Base-by-base conservation (phyloP, 1,140 invertebrate species). In the Cydia amplana region DNA sequence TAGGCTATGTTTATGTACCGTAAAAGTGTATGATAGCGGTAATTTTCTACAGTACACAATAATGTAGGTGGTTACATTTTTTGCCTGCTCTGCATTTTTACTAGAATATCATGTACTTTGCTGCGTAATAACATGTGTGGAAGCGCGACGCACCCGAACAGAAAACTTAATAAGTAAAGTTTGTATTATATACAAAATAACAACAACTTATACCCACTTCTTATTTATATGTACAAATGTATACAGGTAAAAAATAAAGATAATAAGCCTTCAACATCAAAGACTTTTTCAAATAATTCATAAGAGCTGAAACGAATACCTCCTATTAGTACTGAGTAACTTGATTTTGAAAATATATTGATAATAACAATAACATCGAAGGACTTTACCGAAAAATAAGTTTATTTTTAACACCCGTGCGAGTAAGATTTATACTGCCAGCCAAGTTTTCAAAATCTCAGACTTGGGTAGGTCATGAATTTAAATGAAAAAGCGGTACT, bases 1-100 rank as follows among this genome's bases (percentile, higher is more conserved):
- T 70, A 32, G 65, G 65, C 32, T 70, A 18, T 70, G 9, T 43
- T 40, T 70, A 70, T 70, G 36, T 18, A 70, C 32, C 32, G 65
- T 36, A 16, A 36, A 36, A 70, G 16, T 36, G 25, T 36, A 40
- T 36, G 28, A 60, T 60, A 60, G 55, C 55, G 55, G 55, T 60
- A 60, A 60, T 60, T 60, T 23, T 60, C 20, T 60, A n/a, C 5
- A 55, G 20, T 55, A 55, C 23, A n/a, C 5, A 55, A 55, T 55
- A 55, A 55, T 55, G 51, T n/a, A 55, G n/a, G n/a, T 55, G 20
- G 14, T 18, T 10, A 40, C 7, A 40, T 40, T 51, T 51, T 51
- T n/a, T 18, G 51, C 51, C 20, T 18, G 51, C 18, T n/a, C 51
- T 32, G 32, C 32, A 32, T 32, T 6, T 32, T 32, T 6, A 6